Conservation (phyloP, 2,888 invertebrate genomes). For the Geotrupes spiniger region DNA sequence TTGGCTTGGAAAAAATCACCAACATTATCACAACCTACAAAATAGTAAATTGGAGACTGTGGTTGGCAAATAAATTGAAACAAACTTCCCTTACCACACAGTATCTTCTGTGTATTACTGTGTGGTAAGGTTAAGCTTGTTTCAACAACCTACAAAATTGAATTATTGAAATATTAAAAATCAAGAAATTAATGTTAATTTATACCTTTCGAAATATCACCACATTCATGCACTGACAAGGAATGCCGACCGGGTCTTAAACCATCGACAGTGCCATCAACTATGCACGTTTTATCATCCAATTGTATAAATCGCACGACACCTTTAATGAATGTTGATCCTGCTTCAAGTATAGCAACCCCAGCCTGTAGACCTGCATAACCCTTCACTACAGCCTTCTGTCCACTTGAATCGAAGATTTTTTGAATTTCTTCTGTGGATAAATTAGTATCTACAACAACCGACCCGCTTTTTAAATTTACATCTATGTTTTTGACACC, state of each 20-base stretch:
- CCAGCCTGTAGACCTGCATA: conserved; percentile 68
- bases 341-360: conserved; percentile 69
- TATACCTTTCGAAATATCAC: conserved; percentile 65
- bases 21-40: conserved; percentile 54
- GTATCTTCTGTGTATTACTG: no score
- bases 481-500: conserved; percentile 55
- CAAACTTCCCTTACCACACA: no score
- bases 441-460: conserved; percentile 66
- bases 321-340: conserved; percentile 57
- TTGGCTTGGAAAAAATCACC: conserved; percentile 61
- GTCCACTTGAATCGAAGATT: conserved; percentile 59
- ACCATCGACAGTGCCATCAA: conserved; percentile 85
- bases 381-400: conserved; percentile 74
- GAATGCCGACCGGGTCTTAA: conserved; percentile 61
- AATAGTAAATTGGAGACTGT: no score
- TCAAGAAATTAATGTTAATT: conserved; percentile 4
- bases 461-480: conserved; percentile 61
- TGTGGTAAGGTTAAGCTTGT: no score
- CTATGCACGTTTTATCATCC: conserved; percentile 58
- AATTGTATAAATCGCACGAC: conserved; percentile 74
- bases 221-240: conserved; percentile 67
- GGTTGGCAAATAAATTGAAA: no score
- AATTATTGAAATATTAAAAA: conserved; percentile 1
- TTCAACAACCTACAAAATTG: no score
- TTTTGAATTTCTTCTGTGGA: conserved; percentile 59